phyloP scores from a whole-genome alignment of 2,113 vertebrate species.

The Perca flavescens region DNA sequence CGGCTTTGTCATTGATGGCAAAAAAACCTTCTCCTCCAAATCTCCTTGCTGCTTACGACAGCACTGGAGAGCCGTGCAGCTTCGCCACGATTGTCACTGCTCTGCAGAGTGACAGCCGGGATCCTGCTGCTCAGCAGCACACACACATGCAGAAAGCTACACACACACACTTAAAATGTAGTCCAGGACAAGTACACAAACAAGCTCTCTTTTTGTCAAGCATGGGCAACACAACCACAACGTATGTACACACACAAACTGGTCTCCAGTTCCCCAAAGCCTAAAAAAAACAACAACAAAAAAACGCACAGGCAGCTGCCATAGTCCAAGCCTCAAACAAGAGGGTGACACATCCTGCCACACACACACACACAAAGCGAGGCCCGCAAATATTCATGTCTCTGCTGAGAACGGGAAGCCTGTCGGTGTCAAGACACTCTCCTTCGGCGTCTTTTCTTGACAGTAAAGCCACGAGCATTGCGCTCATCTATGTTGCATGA shows the following conservation, averaged over 20 bases:
- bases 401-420: conserved; percentile 62
- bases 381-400: conserved; percentile 81
- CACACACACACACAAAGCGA: conserved; percentile 42
- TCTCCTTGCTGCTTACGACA: conserved; percentile 63
- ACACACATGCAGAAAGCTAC: not conserved
- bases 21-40: conserved; percentile 63
- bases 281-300: conserved; percentile 50
- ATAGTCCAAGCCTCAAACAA: conserved; percentile 46
- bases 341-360: conserved; percentile 15
- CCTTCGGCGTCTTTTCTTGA: conserved; percentile 63
- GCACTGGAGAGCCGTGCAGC: conserved; percentile 46
- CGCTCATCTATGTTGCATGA: conserved; percentile 82
- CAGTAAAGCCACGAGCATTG: conserved; percentile 55
- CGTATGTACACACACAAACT: conserved; percentile 30
- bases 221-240: conserved; percentile 18
- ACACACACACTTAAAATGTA: conserved; percentile 5
- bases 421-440: conserved; percentile 68
- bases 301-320: conserved; percentile 62
- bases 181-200: conserved; percentile 22
- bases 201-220: conserved; percentile 27
- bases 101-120: conserved; percentile 50
- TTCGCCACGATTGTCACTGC: conserved; percentile 37
- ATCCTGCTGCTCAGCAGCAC: conserved; percentile 42
- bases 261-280: conserved; percentile 61
- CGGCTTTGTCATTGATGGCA: conserved; percentile 56